phyloP scores from a whole-genome alignment of 2,888 invertebrate genomes.

The Drosophila pullipes region DNA sequence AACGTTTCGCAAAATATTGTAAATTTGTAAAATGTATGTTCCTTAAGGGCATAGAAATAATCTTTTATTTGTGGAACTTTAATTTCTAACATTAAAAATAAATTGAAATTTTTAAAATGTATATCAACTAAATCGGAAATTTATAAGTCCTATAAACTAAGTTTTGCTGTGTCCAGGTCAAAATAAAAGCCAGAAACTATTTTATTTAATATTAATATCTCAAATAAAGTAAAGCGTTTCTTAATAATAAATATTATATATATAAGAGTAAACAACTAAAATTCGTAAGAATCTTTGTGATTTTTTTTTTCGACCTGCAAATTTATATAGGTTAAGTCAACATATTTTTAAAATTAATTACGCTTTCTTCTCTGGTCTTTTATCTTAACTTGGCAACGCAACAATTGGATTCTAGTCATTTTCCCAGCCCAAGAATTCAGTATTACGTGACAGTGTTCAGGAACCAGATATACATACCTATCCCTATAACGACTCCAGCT shows the following conservation, averaged over 20 bases:
- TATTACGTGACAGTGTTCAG: slow-evolving; percentile 20
- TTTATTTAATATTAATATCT: not conserved
- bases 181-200: not conserved
- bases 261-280: not conserved
- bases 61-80: not conserved
- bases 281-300: not conserved
- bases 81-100: too few relatives aligned
- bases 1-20: not conserved
- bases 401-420: not conserved
- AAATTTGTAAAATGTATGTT: not conserved
- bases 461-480: slow-evolving; percentile 18
- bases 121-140: not conserved
- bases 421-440: slow-evolving; percentile 41
- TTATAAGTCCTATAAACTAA: not conserved
- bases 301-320: not conserved
- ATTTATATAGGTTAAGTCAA: slow-evolving; percentile 26
- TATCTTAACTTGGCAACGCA: slow-evolving; percentile 34
- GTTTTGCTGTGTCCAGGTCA: not conserved
- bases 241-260: not conserved
- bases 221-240: too few relatives aligned
- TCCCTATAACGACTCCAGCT: slow-evolving; percentile 1
- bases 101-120: not conserved
- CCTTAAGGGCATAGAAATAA: not conserved
- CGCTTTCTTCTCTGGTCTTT: slow-evolving; percentile 28
- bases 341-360: slow-evolving; percentile 61